A percentile compares a stretch with the other conserved stretches of the same genome.
Conservation (phyloP, 1,140 invertebrate species). For the Temnothorax curvispinosus region DNA sequence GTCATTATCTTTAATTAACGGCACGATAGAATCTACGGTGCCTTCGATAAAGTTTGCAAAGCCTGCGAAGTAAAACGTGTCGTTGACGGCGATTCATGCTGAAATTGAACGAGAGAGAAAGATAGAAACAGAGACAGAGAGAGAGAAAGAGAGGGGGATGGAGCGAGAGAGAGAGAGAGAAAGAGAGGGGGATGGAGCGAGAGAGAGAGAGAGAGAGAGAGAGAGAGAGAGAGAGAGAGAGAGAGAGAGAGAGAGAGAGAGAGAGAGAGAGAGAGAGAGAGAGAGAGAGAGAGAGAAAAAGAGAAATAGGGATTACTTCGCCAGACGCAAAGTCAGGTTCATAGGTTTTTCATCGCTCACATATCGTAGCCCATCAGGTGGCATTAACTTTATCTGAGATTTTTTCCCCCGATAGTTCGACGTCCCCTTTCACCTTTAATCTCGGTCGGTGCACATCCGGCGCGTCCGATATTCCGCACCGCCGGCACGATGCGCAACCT, state of each 20-base stretch:
- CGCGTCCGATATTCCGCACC: slow-evolving; percentile 54
- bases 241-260: not conserved
- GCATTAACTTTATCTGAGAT: slow-evolving; percentile 59
- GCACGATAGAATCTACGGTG: slow-evolving; percentile 30
- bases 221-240: not conserved
- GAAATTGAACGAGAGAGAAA: slow-evolving; percentile 37
- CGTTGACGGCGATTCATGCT: not conserved
- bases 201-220: not conserved
- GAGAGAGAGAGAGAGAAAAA: not conserved
- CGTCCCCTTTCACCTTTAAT: slow-evolving; percentile 59
- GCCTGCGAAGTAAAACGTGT: slow-evolving; percentile 49
- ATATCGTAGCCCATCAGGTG: slow-evolving; percentile 45
- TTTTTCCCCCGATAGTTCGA: slow-evolving; percentile 51
- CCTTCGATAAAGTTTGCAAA: slow-evolving; percentile 54
- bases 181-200: not conserved
- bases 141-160: not conserved
- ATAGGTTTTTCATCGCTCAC: slow-evolving; percentile 56
- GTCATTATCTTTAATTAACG: slow-evolving; percentile 62
- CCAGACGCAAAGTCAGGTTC: slow-evolving; percentile 53
- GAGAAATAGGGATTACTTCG: slow-evolving; percentile 21
- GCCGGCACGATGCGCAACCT: slow-evolving; percentile 50
- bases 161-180: not conserved
- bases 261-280: not conserved
- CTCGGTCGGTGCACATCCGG: slow-evolving; percentile 60
- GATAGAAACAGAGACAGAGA: not conserved